These are phyloP conservation scores for Hycleus cichorii DNA, from an alignment of 1,140 invertebrate species.

Conservation along the genomic window DNA sequence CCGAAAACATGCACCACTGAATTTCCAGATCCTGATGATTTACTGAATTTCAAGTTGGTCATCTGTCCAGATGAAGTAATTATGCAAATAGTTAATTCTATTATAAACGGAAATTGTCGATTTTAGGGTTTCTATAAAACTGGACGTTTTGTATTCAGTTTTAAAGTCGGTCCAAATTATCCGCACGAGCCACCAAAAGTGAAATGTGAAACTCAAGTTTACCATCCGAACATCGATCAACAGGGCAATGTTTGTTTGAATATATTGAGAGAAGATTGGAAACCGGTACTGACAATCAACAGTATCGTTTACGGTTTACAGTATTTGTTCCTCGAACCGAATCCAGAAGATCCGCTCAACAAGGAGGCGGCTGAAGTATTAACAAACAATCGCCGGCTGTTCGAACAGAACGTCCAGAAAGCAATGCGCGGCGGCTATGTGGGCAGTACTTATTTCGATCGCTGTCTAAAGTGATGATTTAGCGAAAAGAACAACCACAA, in stretches of 20 bases:
- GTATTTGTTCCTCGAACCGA: slow-evolving; percentile 97
- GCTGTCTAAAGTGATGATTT: slow-evolving; percentile 84
- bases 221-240: slow-evolving; percentile 93
- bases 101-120: slow-evolving; percentile 14
- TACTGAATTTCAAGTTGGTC: slow-evolving; percentile 92
- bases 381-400: slow-evolving; percentile 86
- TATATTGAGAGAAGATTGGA: slow-evolving; percentile 97
- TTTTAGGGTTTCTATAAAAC: slow-evolving; percentile 87
- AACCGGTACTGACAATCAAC: slow-evolving; percentile 95
- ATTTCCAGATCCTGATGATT: slow-evolving; percentile 93
- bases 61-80: slow-evolving; percentile 91
- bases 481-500: background rate
- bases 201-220: slow-evolving; percentile 89
- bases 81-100: background rate
- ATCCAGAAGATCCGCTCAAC: slow-evolving; percentile 96
- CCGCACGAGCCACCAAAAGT: slow-evolving; percentile 95
- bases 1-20: slow-evolving; percentile 95
- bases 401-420: slow-evolving; percentile 94
- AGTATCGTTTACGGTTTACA: slow-evolving; percentile 97
- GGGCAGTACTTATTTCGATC: slow-evolving; percentile 87
- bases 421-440: slow-evolving; percentile 94
- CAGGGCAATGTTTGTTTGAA: slow-evolving; percentile 94
- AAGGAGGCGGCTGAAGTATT: slow-evolving; percentile 98
- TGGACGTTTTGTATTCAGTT: slow-evolving; percentile 93
- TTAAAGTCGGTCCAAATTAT: slow-evolving; percentile 95